A percentile compares a stretch with the other conserved stretches of the same genome.
Conservation (phyloP, 2,888 invertebrate species). For the Tiliacea aurago region DNA sequence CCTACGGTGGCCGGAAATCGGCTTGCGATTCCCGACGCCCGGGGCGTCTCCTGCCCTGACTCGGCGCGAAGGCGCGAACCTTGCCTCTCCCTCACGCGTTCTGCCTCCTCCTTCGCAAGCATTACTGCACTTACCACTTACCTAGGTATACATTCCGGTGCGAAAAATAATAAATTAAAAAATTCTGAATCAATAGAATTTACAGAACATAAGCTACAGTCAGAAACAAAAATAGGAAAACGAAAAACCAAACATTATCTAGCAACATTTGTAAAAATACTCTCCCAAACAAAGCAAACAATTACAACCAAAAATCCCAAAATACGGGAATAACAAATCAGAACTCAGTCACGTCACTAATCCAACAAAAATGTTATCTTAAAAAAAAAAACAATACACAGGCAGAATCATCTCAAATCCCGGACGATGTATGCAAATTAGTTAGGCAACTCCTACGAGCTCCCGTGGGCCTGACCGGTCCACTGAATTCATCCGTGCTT, state of each 20-base stretch:
- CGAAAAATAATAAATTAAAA: neutral
- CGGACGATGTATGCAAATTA: slow-evolving; percentile 75
- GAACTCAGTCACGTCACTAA: slow-evolving; percentile 31
- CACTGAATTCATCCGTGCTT: slow-evolving; percentile 69
- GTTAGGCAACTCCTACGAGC: slow-evolving; percentile 68
- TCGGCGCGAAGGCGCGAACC: too few species aligned
- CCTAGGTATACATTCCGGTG: neutral
- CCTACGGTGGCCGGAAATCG: too few species aligned
- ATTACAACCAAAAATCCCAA: neutral
- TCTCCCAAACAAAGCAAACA: neutral
- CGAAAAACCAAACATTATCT: too few species aligned
- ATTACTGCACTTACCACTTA: too few species aligned
- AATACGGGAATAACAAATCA: slow-evolving; percentile 27
- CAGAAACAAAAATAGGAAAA: neutral
- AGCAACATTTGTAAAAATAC: neutral
- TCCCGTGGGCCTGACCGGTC: slow-evolving; percentile 69
- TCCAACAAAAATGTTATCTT: slow-evolving; percentile 40
- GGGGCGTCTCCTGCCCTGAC: too few species aligned
- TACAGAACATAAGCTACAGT: neutral
- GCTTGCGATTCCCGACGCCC: too few species aligned
- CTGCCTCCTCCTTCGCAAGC: too few species aligned
- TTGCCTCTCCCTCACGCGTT: too few species aligned
- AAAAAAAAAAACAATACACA: slow-evolving; percentile 55
- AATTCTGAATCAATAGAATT: neutral
- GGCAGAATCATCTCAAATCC: slow-evolving; percentile 65